phyloP scores from a whole-genome alignment of 2,113 vertebrate genomes.

The Condylura cristata region DNA sequence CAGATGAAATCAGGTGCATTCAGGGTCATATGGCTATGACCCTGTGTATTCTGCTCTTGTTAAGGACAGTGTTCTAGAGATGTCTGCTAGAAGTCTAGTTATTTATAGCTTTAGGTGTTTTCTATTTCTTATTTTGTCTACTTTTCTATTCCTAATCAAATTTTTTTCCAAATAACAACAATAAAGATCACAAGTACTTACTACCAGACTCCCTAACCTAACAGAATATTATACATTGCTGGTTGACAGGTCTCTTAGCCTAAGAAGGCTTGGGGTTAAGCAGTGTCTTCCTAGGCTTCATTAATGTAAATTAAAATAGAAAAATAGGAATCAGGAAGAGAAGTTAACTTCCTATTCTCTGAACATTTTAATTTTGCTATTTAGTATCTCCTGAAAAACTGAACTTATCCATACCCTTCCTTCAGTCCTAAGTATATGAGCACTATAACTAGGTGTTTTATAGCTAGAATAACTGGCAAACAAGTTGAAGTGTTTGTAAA shows the following conservation, averaged over 20 bases:
- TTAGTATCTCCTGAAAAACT: background rate
- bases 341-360: background rate
- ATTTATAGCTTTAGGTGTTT: background rate
- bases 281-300: background rate
- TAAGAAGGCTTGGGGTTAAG: background rate
- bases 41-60: background rate
- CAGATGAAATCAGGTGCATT: no score
- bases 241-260: background rate
- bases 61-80: background rate
- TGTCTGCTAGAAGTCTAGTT: background rate
- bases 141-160: background rate
- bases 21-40: no score
- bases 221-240: background rate
- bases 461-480: background rate
- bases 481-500: background rate
- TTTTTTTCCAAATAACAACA: background rate
- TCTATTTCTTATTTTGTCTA: background rate
- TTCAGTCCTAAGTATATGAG: background rate
- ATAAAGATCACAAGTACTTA: background rate
- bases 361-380: background rate
- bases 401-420: background rate
- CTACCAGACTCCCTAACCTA: background rate
- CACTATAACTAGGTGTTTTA: background rate
- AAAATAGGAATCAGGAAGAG: background rate
- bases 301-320: constrained; percentile 15